phyloP scores from a whole-genome alignment of 2,113 vertebrate species.

The Oncorhynchus gorbuscha region DNA sequence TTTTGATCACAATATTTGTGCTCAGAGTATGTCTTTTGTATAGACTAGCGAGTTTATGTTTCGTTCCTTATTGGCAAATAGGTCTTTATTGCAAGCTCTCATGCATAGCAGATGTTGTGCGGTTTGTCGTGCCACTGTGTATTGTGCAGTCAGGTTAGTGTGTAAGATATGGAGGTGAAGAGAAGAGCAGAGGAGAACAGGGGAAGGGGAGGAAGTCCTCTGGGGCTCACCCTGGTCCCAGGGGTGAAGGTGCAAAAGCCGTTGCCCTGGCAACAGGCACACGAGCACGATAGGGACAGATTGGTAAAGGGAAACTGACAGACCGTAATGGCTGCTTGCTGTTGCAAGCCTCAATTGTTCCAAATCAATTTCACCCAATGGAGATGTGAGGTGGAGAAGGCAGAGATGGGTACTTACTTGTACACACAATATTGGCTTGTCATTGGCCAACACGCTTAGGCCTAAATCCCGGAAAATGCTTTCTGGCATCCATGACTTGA shows the following conservation, averaged over 20 bases:
- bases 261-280: slow-evolving; percentile 67
- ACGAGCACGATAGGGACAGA: slow-evolving; percentile 46
- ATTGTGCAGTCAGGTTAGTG: slow-evolving; percentile 27
- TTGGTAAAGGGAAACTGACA: slow-evolving; percentile 53
- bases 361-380: slow-evolving; percentile 33
- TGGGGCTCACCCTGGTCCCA: slow-evolving; percentile 48
- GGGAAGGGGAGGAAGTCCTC: slow-evolving; percentile 39
- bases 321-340: slow-evolving; percentile 51
- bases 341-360: slow-evolving; percentile 37
- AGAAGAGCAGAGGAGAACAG: neutral
- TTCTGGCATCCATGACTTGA: neutral
- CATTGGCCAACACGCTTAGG: neutral
- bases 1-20: neutral
- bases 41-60: slow-evolving; percentile 10
- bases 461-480: neutral
- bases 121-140: neutral
- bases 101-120: neutral
- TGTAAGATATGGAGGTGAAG: slow-evolving; percentile 4
- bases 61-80: slow-evolving; percentile 26
- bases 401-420: too few relatives aligned
- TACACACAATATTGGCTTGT: slow-evolving; percentile 4
- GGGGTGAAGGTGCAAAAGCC: slow-evolving; percentile 50
- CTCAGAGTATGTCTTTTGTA: neutral
- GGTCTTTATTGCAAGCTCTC: neutral
- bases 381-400: neutral